A percentile compares a stretch with the other conserved stretches of the same genome.
These are phyloP conservation scores for Lasius fuliginosus DNA, from an alignment of 2,888 invertebrate species.

Conservation along the genomic window DNA sequence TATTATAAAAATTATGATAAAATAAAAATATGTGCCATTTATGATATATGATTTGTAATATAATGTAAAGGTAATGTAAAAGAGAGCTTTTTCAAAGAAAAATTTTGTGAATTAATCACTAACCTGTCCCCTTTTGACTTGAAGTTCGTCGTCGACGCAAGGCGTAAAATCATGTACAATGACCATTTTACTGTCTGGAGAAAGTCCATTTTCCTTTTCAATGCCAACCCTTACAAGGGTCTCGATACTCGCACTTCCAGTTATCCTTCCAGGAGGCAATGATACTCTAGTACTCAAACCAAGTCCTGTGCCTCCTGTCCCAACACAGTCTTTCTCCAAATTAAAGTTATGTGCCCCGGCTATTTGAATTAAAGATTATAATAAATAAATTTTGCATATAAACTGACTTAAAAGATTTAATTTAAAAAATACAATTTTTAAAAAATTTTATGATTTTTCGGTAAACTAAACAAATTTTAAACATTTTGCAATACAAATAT, in stretches of 20 bases:
- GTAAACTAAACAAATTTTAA: not conserved
- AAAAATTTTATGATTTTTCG: not conserved
- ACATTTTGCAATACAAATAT: constrained; percentile 1
- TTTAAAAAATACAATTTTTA: not conserved
- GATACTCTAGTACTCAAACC: constrained; percentile 90
- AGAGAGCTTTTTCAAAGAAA: not conserved
- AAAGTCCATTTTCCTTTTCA: constrained; percentile 96
- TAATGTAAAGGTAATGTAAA: not conserved
- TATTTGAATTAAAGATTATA: constrained; percentile 57
- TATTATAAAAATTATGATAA: not conserved
- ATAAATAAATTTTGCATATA: not conserved
- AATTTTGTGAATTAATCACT: constrained; percentile 9
- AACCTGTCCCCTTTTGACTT: constrained; percentile 94
- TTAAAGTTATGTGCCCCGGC: constrained; percentile 83
- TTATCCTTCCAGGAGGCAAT: constrained; percentile 96
- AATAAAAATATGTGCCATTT: not conserved
- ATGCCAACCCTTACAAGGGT: constrained; percentile 96
- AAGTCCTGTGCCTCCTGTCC: constrained; percentile 93
- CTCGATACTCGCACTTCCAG: constrained; percentile 97
- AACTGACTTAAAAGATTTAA: not conserved
- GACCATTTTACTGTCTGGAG: constrained; percentile 98
- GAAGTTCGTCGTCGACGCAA: constrained; percentile 97
- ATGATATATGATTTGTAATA: not conserved
- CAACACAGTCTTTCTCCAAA: constrained; percentile 90
- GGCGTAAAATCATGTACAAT: constrained; percentile 98